These are phyloP conservation scores for Synergus umbraculus DNA, from an alignment of 2,888 invertebrate genomes.

Conservation along the genomic window DNA sequence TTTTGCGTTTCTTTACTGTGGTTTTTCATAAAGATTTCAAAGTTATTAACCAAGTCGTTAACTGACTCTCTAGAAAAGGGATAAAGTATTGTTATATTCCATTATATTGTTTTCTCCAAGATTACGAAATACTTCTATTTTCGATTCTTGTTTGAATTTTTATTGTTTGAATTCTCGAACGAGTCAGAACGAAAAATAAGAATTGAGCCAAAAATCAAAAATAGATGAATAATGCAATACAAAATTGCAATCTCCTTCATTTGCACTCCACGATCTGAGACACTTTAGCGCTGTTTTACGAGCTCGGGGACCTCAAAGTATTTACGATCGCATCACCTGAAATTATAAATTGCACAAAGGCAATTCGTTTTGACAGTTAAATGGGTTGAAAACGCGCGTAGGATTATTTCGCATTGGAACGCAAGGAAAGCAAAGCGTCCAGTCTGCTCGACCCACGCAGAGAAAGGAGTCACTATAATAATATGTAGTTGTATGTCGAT, in stretches of 20 bases:
- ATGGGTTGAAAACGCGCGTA: conserved; percentile 35
- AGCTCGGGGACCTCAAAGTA: conserved; percentile 5
- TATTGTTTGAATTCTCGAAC: too few relatives aligned
- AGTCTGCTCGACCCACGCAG: conserved; percentile 38
- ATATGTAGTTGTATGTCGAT: conserved; percentile 1
- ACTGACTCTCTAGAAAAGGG: background rate
- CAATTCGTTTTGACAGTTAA: conserved; percentile 37
- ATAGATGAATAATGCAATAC: background rate
- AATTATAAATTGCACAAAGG: conserved; percentile 40
- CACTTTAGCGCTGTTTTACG: conserved; percentile 33
- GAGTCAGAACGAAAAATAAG: background rate
- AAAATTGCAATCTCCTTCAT: conserved; percentile 4
- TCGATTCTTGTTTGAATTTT: too few relatives aligned
- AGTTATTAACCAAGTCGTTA: conserved; percentile 39
- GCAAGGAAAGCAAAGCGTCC: conserved; percentile 31
- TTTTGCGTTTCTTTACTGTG: conserved; percentile 30
- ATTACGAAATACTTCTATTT: too few relatives aligned
- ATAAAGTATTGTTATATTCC: conserved; percentile 1
- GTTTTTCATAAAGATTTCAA: conserved; percentile 37
- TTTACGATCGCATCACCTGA: conserved; percentile 33
- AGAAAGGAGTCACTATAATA: conserved; percentile 22
- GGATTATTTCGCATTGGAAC: conserved; percentile 35
- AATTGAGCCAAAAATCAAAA: background rate
- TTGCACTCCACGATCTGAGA: background rate
- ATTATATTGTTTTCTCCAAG: conserved; percentile 9